A percentile compares a stretch with the other conserved stretches of the same genome.
Conservation (phyloP, 1,140 invertebrate genomes). For the Chelonus insularis region DNA sequence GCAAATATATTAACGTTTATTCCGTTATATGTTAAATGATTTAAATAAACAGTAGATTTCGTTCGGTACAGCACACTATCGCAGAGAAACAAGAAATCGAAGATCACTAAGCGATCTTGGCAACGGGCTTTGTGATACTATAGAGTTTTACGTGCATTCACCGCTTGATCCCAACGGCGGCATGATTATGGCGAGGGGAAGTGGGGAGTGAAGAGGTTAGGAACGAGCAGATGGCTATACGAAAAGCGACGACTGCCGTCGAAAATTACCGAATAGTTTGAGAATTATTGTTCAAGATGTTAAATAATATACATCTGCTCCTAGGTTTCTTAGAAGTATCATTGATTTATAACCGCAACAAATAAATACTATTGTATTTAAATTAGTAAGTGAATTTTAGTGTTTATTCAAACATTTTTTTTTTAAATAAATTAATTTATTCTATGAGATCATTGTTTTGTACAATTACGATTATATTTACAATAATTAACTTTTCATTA, state of each 20-base stretch:
- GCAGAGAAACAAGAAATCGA: neutral
- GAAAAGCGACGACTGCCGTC: neutral
- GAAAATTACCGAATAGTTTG: neutral
- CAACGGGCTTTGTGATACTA: neutral
- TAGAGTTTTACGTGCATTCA: neutral
- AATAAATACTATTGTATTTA: no score
- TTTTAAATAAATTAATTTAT: no score
- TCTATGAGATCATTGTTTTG: no score
- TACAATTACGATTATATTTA: no score
- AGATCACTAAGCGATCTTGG: neutral
- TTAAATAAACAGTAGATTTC: neutral
- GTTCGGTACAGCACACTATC: neutral
- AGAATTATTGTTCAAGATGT: neutral
- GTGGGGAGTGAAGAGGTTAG: neutral
- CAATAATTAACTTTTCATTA: no score
- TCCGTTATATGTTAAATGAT: neutral
- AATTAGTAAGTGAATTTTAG: no score
- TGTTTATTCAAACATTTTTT: no score
- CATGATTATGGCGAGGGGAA: neutral
- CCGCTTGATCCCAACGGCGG: slow-evolving; percentile 1
- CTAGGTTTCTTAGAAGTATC: no score
- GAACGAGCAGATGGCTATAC: neutral
- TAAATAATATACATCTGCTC: no score
- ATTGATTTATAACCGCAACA: no score
- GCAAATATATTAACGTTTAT: no score